Evolutionary conservation across 1,140 invertebrate genomes (phyloP), one percentile per base, ranked within the genome.

Genomic region (Drosophila hydei): DNA sequence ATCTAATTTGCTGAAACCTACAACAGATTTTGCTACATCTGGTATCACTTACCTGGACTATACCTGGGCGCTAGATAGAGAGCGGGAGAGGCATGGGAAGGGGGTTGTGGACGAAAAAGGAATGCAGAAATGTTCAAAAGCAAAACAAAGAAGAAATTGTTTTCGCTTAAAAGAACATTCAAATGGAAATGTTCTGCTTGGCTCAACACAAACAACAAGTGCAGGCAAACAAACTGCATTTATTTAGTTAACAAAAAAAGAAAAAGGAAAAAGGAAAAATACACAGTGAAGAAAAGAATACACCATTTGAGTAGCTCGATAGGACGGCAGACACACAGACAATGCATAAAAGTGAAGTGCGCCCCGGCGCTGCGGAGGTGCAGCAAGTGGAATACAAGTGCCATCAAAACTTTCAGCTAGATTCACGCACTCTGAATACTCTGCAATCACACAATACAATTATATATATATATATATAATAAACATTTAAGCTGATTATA

Each of bases 161-260:
- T 88, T 83, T 81, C 83, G 83, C 83, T 88, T 88, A 87, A 87
- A 87, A 87, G 83, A 88, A 87, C 83, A 87, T 87, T 87, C 83
- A 83, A 87, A 87, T 87, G 83, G 83, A 87, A 87, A 87, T 88
- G 83, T 87, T 87, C 78, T 88, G 83, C 83, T 88, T 87, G 83
- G 83, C 78, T 87, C 83, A 88, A 87, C 83, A 87, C 83, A 87
- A 87, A 87, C 81, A 87, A 87, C 81, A 79, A 85, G 72, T 85
- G 80, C 80, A 79, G 76, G 80, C 80, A 84, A 78, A 80, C 80
- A 83, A 87, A 88, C 83, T 88, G 81, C 83, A 81, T 87, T 87
- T 87, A 88, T 88, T 87, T 87, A 70, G 78, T 87, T 87, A 75
- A 85, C 81, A 85, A 79, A 76, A 61, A 84, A 69, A n/a, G 19